phyloP scores from a whole-genome alignment of 2,888 invertebrate species.

The Chesias legatella region DNA sequence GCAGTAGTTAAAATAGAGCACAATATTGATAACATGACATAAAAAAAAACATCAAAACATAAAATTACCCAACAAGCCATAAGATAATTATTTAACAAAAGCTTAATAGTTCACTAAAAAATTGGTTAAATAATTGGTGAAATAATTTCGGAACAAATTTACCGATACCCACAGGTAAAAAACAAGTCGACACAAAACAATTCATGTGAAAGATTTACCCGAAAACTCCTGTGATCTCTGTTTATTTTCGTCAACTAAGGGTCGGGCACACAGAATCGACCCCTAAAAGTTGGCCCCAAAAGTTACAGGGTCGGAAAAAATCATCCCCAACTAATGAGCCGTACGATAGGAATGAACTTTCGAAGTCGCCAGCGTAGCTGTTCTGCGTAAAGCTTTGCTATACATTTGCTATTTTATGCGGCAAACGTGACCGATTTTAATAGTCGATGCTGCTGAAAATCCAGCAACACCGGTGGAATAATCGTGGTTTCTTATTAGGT shows the following conservation, averaged over 20 bases:
- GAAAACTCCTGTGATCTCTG: slow-evolving; percentile 49
- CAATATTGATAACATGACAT: no score
- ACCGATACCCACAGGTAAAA: slow-evolving; percentile 12
- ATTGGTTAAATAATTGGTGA: no score
- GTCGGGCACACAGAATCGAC: slow-evolving; percentile 38
- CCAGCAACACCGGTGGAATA: no score
- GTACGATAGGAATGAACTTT: slow-evolving; percentile 59
- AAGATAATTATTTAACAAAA: no score
- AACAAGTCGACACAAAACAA: slow-evolving; percentile 30
- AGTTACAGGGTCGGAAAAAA: slow-evolving; percentile 59
- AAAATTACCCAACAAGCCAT: no score
- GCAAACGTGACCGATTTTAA: slow-evolving; percentile 12
- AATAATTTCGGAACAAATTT: slow-evolving; percentile 13
- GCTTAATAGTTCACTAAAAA: no score
- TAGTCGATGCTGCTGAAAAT: slow-evolving; percentile 6
- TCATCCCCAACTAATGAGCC: slow-evolving; percentile 66
- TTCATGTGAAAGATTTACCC: slow-evolving; percentile 47
- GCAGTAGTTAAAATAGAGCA: no score
- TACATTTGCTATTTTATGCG: slow-evolving; percentile 20
- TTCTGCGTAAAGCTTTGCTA: slow-evolving; percentile 26
- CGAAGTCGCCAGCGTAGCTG: slow-evolving; percentile 45
- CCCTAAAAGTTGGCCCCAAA: slow-evolving; percentile 49
- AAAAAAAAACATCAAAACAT: no score
- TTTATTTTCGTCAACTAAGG: slow-evolving; percentile 51
- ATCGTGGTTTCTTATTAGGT: no score